These are phyloP conservation scores for Dendrolimus pini DNA, from an alignment of 2,888 invertebrate genomes.

Conservation along the genomic window DNA sequence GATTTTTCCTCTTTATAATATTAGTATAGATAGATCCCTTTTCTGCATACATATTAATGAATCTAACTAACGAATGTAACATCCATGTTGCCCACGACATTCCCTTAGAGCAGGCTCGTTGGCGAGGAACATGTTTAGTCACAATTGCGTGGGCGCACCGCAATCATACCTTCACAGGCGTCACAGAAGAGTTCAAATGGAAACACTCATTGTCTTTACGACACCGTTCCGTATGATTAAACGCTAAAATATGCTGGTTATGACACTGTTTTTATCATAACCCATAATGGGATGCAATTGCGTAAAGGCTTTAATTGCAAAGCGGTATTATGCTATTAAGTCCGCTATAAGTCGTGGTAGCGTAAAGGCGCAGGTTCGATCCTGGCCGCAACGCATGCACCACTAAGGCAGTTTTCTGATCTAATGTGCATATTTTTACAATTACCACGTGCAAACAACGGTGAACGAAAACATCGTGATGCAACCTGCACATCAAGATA, in stretches of 20 bases:
- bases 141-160: conserved; percentile 5
- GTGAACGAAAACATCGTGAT: no score
- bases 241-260: conserved; percentile 15
- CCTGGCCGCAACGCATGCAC: no score
- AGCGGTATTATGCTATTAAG: background rate
- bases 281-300: conserved; percentile 13
- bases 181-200: conserved; percentile 4
- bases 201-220: conserved; percentile 8
- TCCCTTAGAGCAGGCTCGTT: background rate
- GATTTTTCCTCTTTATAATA: no score
- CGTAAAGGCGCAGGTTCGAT: no score
- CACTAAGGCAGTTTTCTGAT: no score
- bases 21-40: no score
- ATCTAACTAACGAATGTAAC: background rate
- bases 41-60: background rate
- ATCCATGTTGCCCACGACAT: background rate
- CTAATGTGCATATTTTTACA: no score
- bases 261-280: conserved; percentile 19
- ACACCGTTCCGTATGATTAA: conserved; percentile 16
- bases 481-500: no score
- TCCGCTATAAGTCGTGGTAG: no score
- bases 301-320: conserved; percentile 17
- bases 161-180: conserved; percentile 3
- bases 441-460: no score
- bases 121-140: conserved; percentile 1